A percentile compares a stretch with the other conserved stretches of the same genome.
Conservation (phyloP, 2,888 invertebrate genomes). For the Drosophila falleni region DNA sequence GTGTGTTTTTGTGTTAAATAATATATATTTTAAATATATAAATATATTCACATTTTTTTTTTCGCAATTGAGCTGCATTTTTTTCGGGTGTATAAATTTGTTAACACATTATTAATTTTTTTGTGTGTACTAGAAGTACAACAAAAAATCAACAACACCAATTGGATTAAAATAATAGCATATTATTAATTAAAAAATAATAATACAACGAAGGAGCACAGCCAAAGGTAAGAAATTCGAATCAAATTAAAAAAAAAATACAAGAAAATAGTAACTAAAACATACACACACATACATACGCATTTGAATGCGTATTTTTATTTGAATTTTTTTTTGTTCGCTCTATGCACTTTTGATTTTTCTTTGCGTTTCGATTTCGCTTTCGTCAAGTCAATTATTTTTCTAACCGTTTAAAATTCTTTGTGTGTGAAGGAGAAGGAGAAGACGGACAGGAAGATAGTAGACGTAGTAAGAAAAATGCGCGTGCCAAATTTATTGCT, state of each 20-base stretch:
- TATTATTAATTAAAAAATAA: not conserved
- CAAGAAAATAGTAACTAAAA: not conserved
- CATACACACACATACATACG: not conserved
- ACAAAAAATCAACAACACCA: conserved; percentile 6
- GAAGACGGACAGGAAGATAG: not conserved
- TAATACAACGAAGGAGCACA: conserved; percentile 15
- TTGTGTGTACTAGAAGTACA: conserved; percentile 8
- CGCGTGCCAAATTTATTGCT: conserved; percentile 1
- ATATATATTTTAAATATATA: not conserved
- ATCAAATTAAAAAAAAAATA: not conserved
- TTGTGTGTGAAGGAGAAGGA: conserved; percentile 1
- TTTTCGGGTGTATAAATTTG: conserved; percentile 35
- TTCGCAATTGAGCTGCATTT: conserved; percentile 19
- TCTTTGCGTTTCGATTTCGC: conserved; percentile 12
- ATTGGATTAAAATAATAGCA: conserved; percentile 41
- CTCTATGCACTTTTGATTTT: conserved; percentile 8
- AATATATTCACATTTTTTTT: conserved; percentile 7
- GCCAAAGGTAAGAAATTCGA: conserved; percentile 27
- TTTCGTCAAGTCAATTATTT: conserved; percentile 6
- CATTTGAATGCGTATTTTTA: not conserved
- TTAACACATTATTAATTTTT: conserved; percentile 3
- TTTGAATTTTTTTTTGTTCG: not conserved
- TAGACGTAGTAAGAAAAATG: not conserved
- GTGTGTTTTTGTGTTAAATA: conserved; percentile 7
- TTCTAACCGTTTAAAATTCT: conserved; percentile 15